Percentiles rank a stretch among this genome's conserved stretches.
phyloP scores from a whole-genome alignment of 1,140 invertebrate genomes.

The Cyphomyrmex costatus region DNA sequence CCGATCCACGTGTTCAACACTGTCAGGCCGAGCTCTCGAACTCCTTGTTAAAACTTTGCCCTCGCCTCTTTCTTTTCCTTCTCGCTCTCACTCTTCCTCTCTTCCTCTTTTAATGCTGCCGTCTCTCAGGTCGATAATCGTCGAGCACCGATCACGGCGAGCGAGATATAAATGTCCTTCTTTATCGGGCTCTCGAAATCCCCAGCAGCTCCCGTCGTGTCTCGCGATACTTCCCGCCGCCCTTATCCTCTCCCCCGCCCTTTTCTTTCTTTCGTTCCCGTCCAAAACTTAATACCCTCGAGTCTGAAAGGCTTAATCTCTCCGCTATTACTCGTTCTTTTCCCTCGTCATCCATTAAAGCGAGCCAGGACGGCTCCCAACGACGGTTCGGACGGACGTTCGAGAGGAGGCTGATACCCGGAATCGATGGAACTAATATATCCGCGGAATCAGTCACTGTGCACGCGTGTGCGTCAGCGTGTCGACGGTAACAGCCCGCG shows the following conservation, averaged over 20 bases:
- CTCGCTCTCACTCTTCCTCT: background rate
- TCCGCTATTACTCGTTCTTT: constrained; percentile 70
- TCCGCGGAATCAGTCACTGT: constrained; percentile 76
- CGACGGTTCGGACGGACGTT: constrained; percentile 61
- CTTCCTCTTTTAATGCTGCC: background rate
- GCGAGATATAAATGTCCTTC: constrained; percentile 58
- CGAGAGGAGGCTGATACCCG: constrained; percentile 67
- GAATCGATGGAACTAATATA: constrained; percentile 80
- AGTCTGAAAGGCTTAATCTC: constrained; percentile 73
- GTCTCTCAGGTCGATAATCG: constrained; percentile 56
- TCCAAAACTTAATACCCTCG: constrained; percentile 74
- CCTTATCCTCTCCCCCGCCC: background rate
- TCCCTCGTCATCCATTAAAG: constrained; percentile 71
- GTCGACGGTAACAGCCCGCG: constrained; percentile 60
- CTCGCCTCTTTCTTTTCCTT: background rate
- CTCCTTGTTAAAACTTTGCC: constrained; percentile 43
- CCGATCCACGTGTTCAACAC: constrained; percentile 54
- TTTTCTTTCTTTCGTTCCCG: constrained; percentile 41
- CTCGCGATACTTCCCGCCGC: constrained; percentile 35
- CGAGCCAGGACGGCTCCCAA: constrained; percentile 50
- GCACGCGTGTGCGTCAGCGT: constrained; percentile 52
- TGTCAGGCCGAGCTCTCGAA: constrained; percentile 56
- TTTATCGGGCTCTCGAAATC: constrained; percentile 52
- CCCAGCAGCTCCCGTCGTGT: constrained; percentile 41
- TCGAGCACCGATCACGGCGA: constrained; percentile 28